Evolutionary conservation across 1,140 invertebrate species (phyloP), one percentile per base, ranked within the genome.

Genomic region (Drosophila albomicans): DNA sequence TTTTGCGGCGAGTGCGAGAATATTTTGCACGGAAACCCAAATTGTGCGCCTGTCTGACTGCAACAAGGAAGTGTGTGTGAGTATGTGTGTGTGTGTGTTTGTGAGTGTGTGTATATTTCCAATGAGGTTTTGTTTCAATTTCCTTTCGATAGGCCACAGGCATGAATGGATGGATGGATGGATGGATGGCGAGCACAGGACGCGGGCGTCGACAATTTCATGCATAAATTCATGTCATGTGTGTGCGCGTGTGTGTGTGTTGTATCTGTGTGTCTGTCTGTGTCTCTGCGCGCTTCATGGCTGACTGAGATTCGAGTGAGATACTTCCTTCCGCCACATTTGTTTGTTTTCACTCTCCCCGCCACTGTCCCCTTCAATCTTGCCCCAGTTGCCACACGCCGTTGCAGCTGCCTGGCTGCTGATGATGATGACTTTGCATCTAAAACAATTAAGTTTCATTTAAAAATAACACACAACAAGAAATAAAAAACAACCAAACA

Each of bases 401-500:
- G 43, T 38, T 28, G 43, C 56, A 15, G 20, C 54, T 8, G 10
- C 41, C 41, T 8, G 16, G 11, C 13, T 45, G 16, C 16, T 74
- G 58, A 74, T 78, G 75, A 74, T 75, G 85, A 89, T 89, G 85
- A 89, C 85, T 88, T 88, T 89, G 85, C 85, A 89, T 92, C 90
- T 92, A 92, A 92, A 92, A 92, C 90, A 92, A 92, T 92, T 92
- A 92, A 75, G 90, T 88, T 91, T 91, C 74, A 81, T 81, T 78
- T 77, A 84, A 80, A 80, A 84, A 80, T 51, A 65, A 43, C 63
- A 65, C 56, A 61, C 15, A 25, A 25, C 20, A 25, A 25, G 1
- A 30, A 73, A 45, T 62, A 61, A 62, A 16, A 48, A 13, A 25
- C 25, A 25, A 25, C 15, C 46, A 54, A 30, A 56, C 56, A 56